These are phyloP conservation scores for Hylaeus volcanicus DNA, from an alignment of 1,140 invertebrate species.

Conservation along the genomic window DNA sequence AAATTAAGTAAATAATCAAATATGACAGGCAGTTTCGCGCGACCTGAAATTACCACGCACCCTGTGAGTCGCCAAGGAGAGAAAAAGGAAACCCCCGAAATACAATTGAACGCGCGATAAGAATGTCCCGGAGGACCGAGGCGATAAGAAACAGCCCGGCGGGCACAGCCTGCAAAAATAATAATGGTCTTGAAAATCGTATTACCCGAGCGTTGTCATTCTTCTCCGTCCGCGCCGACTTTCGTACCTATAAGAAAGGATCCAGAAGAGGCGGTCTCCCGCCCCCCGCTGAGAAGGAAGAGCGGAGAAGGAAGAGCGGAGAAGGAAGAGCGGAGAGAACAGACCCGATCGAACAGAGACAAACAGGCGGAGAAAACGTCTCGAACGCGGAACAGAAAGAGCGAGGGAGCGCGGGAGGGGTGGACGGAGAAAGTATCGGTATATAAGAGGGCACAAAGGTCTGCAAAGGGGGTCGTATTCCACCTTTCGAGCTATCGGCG, in stretches of 20 bases:
- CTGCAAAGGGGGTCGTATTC: constrained; percentile 25
- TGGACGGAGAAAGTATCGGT: constrained; percentile 8
- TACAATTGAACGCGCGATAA: no score
- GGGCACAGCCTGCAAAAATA: background rate
- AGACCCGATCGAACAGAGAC: background rate
- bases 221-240: background rate
- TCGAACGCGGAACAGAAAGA: background rate
- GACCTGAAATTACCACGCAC: no score
- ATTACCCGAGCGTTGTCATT: background rate
- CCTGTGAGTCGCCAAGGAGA: no score
- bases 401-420: background rate
- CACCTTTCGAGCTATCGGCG: constrained; percentile 44
- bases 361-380: background rate
- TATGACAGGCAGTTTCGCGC: no score
- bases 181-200: background rate
- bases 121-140: no score
- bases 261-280: background rate
- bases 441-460: constrained; percentile 18
- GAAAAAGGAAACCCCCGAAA: no score
- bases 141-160: no score
- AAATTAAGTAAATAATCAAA: no score
- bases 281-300: background rate
- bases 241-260: background rate
- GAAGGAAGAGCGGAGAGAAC: background rate
- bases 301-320: background rate